Base-by-base conservation (phyloP, 2,797 vertebrate genomes). In the Catamblyrhynchus diadema region DNA sequence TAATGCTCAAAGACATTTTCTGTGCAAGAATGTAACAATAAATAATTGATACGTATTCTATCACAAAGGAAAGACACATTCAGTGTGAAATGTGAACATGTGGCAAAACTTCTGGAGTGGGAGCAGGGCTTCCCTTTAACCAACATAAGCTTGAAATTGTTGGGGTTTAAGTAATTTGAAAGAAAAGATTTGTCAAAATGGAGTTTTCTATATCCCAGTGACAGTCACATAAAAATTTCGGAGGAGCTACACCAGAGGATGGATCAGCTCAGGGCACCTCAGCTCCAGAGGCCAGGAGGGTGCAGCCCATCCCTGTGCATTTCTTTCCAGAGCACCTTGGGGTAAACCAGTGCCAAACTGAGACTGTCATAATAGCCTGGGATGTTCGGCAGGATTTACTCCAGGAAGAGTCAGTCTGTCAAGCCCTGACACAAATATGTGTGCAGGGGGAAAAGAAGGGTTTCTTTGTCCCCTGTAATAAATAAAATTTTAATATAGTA, bases 291-390 rank as follows among this genome's bases (percentile, higher is more conserved):
- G 8, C 11, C 44, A 6, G 39, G n/a, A 51, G 18, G n/a, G 35
- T 25, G 7, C 30, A 79, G 45, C n/a, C 9, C 30, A 6, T 15
- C 25, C n/a, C 44, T 15, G 3, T 2, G 9, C 18, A 2, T 0
- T 1, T 20, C 9, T 2, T 13, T 19, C 30, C 39, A 45, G 41
- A 22, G 24, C 24, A 17, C 27, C 41, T 10, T n/a, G 15, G 1
- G 5, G 8, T 25, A 22, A 77, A 37, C 0, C n/a, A 33, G 9
- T 28, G 57, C 56, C 44, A 16, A 5, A 27, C 0, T 2, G 14
- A 23, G 18, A 19, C 30, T 10, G 5, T 4, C 8, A 1, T 2
- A 1, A 0, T 3, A 47, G 28, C 21, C 8, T 6, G 35, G 30
- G 39, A 9, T 9, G 6, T 30, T 51, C 6, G 5, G 5, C 35